Conservation (phyloP, 2,888 invertebrate species). For the Alitta virens region DNA sequence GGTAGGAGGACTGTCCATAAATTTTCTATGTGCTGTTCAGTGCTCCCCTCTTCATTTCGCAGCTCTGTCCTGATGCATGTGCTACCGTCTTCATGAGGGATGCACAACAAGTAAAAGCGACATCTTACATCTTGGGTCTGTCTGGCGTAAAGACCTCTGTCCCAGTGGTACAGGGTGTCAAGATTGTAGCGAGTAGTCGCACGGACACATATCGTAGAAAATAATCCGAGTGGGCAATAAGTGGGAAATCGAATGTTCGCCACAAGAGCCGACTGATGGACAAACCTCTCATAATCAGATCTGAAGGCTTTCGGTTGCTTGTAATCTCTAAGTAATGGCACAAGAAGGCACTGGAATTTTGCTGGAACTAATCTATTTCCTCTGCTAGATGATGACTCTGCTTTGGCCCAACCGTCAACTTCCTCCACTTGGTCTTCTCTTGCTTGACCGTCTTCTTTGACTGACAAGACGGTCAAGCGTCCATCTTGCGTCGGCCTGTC, state of each 20-base stretch:
- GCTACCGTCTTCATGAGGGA: slow-evolving; percentile 25
- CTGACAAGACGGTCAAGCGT: slow-evolving; percentile 1
- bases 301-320: slow-evolving; percentile 34
- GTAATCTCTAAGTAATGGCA: slow-evolving; percentile 44
- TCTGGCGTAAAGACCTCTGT: slow-evolving; percentile 39
- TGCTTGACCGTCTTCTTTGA: neutral
- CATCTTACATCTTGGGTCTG: slow-evolving; percentile 31
- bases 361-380: slow-evolving; percentile 20
- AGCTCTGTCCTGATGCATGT: slow-evolving; percentile 25
- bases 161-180: slow-evolving; percentile 43
- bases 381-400: slow-evolving; percentile 13
- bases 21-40: slow-evolving; percentile 19
- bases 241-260: slow-evolving; percentile 38
- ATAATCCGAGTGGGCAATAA: slow-evolving; percentile 50
- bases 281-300: slow-evolving; percentile 32
- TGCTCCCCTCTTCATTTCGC: slow-evolving; percentile 24
- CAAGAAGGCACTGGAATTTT: slow-evolving; percentile 35
- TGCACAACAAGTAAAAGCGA: slow-evolving; percentile 14
- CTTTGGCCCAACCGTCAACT: slow-evolving; percentile 11
- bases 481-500: neutral
- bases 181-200: slow-evolving; percentile 35
- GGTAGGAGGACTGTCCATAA: slow-evolving; percentile 50
- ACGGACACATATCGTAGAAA: slow-evolving; percentile 43
- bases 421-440: neutral
- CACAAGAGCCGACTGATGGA: slow-evolving; percentile 24